Evolutionary conservation across 1,140 invertebrate genomes (phyloP).

Genomic region (Penaeus japonicus): DNA sequence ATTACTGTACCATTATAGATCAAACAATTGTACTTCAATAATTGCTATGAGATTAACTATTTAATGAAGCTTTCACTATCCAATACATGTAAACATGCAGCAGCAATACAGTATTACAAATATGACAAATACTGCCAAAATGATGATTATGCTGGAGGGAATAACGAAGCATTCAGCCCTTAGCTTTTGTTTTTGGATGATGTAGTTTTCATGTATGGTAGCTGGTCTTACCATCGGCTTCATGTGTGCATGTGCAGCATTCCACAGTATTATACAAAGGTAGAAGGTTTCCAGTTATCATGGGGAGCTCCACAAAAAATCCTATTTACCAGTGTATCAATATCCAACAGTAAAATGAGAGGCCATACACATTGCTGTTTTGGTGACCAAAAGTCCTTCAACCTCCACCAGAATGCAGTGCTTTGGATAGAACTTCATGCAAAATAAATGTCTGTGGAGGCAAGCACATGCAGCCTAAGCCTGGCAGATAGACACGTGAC

Average conservation of each 20-base stretch:
- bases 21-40: too few relatives aligned
- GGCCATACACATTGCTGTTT: background rate
- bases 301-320: too few relatives aligned
- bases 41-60: too few relatives aligned
- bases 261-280: constrained; percentile 38
- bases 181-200: background rate
- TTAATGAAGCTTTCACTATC: too few relatives aligned
- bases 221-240: constrained; percentile 46
- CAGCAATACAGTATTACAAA: too few relatives aligned
- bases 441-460: constrained; percentile 18
- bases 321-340: too few relatives aligned
- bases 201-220: background rate
- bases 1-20: too few relatives aligned
- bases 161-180: constrained; percentile 6
- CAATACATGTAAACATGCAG: too few relatives aligned
- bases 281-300: too few relatives aligned
- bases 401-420: constrained; percentile 15
- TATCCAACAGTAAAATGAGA: too few relatives aligned
- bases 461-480: constrained; percentile 44
- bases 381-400: background rate
- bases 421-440: constrained; percentile 50
- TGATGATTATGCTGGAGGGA: background rate
- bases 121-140: too few relatives aligned
- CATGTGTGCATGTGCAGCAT: constrained; percentile 39
- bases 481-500: background rate